phyloP scores from a whole-genome alignment of 1,140 invertebrate species.

The Tetramorium alpestre region DNA sequence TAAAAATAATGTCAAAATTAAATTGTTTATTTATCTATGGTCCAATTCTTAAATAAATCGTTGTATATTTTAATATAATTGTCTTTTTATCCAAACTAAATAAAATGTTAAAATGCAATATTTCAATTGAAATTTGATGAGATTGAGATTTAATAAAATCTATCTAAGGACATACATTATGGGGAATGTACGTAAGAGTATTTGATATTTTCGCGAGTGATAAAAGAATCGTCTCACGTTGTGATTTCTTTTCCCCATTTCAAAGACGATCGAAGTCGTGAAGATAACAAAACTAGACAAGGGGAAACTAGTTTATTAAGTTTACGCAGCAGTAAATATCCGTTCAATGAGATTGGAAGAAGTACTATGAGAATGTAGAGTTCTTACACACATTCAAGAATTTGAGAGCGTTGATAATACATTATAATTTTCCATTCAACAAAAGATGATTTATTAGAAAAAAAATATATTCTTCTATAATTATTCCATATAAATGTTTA shows the following conservation, averaged over 20 bases:
- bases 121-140: background rate
- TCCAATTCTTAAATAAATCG: background rate
- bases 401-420: background rate
- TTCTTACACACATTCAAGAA: background rate
- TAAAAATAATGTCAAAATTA: background rate
- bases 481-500: background rate
- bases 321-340: conserved; percentile 75
- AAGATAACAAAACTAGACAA: conserved; percentile 4
- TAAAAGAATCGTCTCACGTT: background rate
- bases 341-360: conserved; percentile 58
- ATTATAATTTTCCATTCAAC: background rate
- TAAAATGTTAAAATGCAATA: background rate
- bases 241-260: background rate
- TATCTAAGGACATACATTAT: background rate
- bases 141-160: background rate
- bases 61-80: too few relatives aligned
- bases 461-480: background rate
- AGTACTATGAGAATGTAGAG: background rate
- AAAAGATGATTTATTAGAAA: background rate
- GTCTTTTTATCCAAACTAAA: too few relatives aligned
- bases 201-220: background rate
- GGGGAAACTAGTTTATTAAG: conserved; percentile 70
- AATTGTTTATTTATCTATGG: background rate
- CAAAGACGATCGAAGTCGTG: conserved; percentile 54
- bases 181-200: background rate